A percentile compares a stretch with the other conserved stretches of the same genome.
Evolutionary conservation across 2,797 vertebrate species (phyloP).

Genomic region (Propithecus perrieri): DNA sequence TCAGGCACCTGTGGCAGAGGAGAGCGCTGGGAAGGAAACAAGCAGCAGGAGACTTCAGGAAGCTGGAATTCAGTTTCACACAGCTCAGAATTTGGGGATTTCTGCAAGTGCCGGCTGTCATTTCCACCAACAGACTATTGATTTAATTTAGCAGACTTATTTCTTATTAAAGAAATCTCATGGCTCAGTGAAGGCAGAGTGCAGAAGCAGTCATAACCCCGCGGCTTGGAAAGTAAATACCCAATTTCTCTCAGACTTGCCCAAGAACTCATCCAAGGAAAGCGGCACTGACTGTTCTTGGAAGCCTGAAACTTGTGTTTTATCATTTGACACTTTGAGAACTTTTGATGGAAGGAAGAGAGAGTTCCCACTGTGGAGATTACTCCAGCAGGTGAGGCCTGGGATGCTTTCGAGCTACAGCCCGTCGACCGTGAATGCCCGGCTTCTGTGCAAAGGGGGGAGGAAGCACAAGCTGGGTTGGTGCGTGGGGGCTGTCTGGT

Average conservation of each 20-base stretch:
- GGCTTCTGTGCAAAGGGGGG: neutral
- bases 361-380: neutral
- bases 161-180: neutral
- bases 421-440: neutral
- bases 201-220: neutral
- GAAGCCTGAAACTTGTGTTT: neutral
- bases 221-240: neutral
- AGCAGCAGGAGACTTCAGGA: conserved; percentile 31
- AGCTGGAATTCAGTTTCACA: neutral
- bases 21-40: conserved; percentile 84
- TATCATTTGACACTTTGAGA: neutral
- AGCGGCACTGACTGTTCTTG: neutral
- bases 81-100: neutral
- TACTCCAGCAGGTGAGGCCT: too few relatives aligned
- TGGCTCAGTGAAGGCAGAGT: neutral
- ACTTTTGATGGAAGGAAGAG: neutral
- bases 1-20: conserved; percentile 82
- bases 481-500: neutral
- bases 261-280: neutral
- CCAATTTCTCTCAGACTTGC: neutral
- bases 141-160: neutral
- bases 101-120: neutral
- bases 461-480: neutral
- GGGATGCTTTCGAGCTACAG: neutral
- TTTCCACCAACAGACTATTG: neutral